These are phyloP conservation scores for Microctonus brassicae DNA, from an alignment of 2,888 invertebrate genomes.

Conservation along the genomic window DNA sequence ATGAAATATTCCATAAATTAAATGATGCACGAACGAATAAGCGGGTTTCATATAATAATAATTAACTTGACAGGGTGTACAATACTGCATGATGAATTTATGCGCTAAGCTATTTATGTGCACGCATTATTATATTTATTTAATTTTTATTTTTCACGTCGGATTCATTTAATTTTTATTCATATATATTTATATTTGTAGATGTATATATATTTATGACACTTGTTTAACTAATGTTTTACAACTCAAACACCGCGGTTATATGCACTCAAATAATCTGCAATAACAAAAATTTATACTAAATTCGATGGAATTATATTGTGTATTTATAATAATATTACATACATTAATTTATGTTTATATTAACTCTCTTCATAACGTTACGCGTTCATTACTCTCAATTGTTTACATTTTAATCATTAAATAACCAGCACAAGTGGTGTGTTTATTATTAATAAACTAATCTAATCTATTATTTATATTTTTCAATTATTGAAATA, in stretches of 20 bases:
- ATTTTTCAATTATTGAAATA: too few relatives aligned
- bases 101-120: constrained; percentile 1
- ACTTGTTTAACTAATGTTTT: neutral
- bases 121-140: constrained; percentile 10
- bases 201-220: neutral
- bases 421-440: neutral
- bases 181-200: neutral
- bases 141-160: neutral
- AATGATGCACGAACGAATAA: constrained; percentile 41
- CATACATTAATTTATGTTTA: too few relatives aligned
- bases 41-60: constrained; percentile 39
- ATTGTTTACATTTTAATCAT: constrained; percentile 5
- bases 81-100: neutral
- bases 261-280: constrained; percentile 45
- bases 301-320: neutral
- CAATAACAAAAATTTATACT: constrained; percentile 47
- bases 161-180: neutral
- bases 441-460: constrained; percentile 11
- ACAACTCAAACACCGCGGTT: neutral
- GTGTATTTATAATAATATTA: neutral
- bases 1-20: constrained; percentile 36
- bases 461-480: too few relatives aligned
- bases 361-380: neutral
- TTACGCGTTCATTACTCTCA: neutral
- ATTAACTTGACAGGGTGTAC: constrained; percentile 41